Evolutionary conservation across 2,113 vertebrate species (phyloP), one percentile per base, ranked within the genome.

Genomic region (Nanger granti): DNA sequence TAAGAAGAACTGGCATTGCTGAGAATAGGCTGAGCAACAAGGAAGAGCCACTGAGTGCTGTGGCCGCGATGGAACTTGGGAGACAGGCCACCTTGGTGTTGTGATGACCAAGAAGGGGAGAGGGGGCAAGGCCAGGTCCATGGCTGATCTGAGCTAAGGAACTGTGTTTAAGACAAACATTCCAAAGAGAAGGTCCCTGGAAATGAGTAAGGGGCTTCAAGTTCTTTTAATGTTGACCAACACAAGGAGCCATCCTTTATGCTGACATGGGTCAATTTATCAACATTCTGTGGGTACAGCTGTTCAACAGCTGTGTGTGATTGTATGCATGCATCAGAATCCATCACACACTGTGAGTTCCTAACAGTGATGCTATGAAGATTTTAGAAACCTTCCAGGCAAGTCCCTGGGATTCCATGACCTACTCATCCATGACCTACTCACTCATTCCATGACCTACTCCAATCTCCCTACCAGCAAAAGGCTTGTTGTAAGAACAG

Each of bases 1-100:
- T 28, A 5, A 14, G 88, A 29, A 64, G 52, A 31, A 4, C 69
- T 12, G 29, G 14, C 44, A 3, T 5, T 29, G 44, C 54, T 57
- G 9, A 3, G 2, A 8, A 13, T 1, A 47, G 28, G 28, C 69
- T 29, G 37, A 64, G 12, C 49, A 4, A 3, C 20, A 4, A 4
- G 31, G n/a, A 54, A 8, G 54, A 47, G 62, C 44, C 22, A 1
- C 0, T 10, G n/a, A 8, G n/a, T 2, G 4, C 4, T 1, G 15
- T 1, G 54, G 26, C 29, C 11, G 1, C 0, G 1, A 5, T 2
- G 4, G 64, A 26, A 22, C 37, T 2, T 10, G n/a, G 49, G 84
- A 28, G 69, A n/a, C 3, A 26, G 14, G 29, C 54, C 44, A 2
- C 5, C 26, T 10, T 5, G 54, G 57, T 2, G 0, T 13, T 20